Evolutionary conservation across 2,888 invertebrate species (phyloP), one percentile per base, ranked within the genome.

Genomic region (Aphidius colemani): DNA sequence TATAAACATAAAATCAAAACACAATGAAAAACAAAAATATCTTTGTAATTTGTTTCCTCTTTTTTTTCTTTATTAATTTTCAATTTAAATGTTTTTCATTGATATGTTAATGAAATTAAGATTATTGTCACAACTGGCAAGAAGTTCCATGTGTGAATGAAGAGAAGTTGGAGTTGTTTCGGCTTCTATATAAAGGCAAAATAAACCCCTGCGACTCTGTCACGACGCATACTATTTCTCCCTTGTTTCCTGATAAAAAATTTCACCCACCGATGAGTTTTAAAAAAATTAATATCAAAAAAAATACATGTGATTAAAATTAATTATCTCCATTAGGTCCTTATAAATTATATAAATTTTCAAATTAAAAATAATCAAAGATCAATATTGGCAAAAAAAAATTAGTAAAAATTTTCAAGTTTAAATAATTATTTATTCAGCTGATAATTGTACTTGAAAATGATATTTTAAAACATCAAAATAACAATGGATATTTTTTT

Each of bases 91-190:
- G 2, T 5, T 11, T 48, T 48, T 11, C 4, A 5, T 10, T 48
- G 3, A 6, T 48, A 10, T 7, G 10, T 13, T 48, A 13, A 30
- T 39, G 4, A 11, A 56, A 56, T 56, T 30, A 13, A 41, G 49
- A 39, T 44, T 10, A 66, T 63, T 51, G 65, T 59, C 57, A 63
- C 62, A 58, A 57, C 68, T 56, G 4, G 66, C 61, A 63, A 53
- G 53, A 63, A 68, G 66, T 77, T 67, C 78, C 71, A 73, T 78
- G 77, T 78, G 76, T 72, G 77, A 79, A 79, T 81, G 80, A 77
- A 77, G 78, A 66, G 69, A 72, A 67, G 69, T 71, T 72, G 71
- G 73, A 71, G 73, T 72, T 72, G 74, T 69, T 73, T 74, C 75
- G 72, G 72, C 74, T 69, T 61, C 78, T 81, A 81, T 81, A 82